Evolutionary conservation across 2,888 invertebrate genomes (phyloP).

Genomic region (Meiosimyza platycephala): DNA sequence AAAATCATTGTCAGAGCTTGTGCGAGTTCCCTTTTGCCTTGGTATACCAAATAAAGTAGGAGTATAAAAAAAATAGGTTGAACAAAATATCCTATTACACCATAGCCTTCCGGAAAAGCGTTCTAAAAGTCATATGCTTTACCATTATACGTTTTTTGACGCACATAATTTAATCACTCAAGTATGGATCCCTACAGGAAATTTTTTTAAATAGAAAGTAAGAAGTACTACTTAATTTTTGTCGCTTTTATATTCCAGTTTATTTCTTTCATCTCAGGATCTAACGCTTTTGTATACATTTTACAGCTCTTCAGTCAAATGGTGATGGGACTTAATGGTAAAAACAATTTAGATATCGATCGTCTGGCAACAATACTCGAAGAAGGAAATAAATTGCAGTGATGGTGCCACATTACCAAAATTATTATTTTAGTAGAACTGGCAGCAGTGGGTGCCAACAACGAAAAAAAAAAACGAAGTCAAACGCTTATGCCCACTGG

Average conservation of each 20-base stretch:
- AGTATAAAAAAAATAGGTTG: too few relatives aligned
- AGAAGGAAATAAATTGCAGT: slow-evolving; percentile 77
- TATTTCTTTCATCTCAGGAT: not conserved
- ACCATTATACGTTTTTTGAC: too few relatives aligned
- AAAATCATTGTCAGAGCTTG: too few relatives aligned
- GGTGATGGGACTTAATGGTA: slow-evolving; percentile 77
- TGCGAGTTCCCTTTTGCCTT: too few relatives aligned
- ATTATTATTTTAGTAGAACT: slow-evolving; percentile 79
- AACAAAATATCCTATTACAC: too few relatives aligned
- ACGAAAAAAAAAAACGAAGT: slow-evolving; percentile 55
- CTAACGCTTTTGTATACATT: slow-evolving; percentile 7
- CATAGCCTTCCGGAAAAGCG: too few relatives aligned
- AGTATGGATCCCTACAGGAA: too few relatives aligned
- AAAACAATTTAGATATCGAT: slow-evolving; percentile 81
- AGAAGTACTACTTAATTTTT: not conserved
- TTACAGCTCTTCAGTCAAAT: slow-evolving; percentile 82
- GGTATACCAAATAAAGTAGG: too few relatives aligned
- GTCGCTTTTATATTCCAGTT: slow-evolving; percentile 1
- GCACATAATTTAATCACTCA: too few relatives aligned
- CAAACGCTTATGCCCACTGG: slow-evolving; percentile 35
- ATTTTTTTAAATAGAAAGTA: too few relatives aligned
- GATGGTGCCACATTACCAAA: slow-evolving; percentile 82
- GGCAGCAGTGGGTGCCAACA: slow-evolving; percentile 67
- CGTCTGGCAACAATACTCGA: slow-evolving; percentile 79
- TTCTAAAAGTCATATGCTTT: too few relatives aligned